Evolutionary conservation across 2,797 vertebrate genomes (phyloP).

Genomic region (Gambelia wislizenii): DNA sequence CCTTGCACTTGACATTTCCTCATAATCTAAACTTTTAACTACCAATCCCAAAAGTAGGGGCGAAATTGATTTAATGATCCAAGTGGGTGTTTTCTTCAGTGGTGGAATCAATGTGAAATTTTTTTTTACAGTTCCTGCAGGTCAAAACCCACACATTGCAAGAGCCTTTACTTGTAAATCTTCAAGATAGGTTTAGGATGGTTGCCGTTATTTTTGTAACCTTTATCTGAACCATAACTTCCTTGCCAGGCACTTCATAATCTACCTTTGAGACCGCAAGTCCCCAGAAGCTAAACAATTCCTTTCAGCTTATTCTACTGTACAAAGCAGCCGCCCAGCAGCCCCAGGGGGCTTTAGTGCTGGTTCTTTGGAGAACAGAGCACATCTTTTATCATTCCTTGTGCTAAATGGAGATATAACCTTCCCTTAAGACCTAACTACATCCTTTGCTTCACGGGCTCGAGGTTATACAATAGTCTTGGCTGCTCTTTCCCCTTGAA

Average conservation of each 20-base stretch:
- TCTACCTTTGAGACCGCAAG: conserved; percentile 74
- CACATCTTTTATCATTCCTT: conserved; percentile 55
- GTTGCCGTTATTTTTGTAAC: conserved; percentile 83
- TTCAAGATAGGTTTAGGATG: conserved; percentile 78
- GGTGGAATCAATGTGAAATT: conserved; percentile 72
- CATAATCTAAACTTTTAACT: conserved; percentile 67
- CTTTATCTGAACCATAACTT: conserved; percentile 84
- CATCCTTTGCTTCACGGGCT: conserved; percentile 54
- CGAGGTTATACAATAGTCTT: conserved; percentile 18
- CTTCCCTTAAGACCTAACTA: conserved; percentile 58
- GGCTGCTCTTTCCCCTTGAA: conserved; percentile 16
- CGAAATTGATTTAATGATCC: conserved; percentile 78
- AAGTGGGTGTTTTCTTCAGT: conserved; percentile 63
- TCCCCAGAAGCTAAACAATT: conserved; percentile 71
- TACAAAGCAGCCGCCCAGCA: conserved; percentile 64
- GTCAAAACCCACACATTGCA: conserved; percentile 76
- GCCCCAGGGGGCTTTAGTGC: conserved; percentile 46
- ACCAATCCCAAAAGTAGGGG: conserved; percentile 71
- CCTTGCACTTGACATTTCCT: conserved; percentile 76
- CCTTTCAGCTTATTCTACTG: conserved; percentile 63
- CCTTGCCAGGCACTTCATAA: conserved; percentile 80
- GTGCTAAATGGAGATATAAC: conserved; percentile 55
- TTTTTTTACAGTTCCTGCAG: conserved; percentile 75
- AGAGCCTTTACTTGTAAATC: conserved; percentile 79
- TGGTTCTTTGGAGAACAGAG: conserved; percentile 64